These are phyloP conservation scores for Hucho hucho DNA, from an alignment of 2,113 vertebrate genomes.

Conservation along the genomic window DNA sequence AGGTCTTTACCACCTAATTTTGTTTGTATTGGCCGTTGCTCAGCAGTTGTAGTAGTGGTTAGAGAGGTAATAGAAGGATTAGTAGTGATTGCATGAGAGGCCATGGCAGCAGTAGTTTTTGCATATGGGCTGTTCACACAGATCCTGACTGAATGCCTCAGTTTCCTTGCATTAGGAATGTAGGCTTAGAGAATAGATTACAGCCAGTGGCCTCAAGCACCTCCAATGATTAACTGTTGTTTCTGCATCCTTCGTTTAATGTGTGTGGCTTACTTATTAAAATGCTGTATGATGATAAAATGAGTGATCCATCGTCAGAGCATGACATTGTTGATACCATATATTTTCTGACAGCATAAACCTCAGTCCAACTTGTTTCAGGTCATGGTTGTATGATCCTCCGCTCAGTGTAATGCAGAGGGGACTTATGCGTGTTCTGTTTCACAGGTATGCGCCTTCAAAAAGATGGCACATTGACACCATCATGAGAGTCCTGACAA, in stretches of 20 bases:
- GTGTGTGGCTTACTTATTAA: conserved; percentile 13
- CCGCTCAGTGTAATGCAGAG: not conserved
- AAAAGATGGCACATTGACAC: conserved; percentile 99
- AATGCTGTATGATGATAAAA: conserved; percentile 72
- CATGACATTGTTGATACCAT: conserved; percentile 60
- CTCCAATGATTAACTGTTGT: conserved; percentile 2
- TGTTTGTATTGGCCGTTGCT: not conserved
- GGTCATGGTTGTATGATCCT: not conserved
- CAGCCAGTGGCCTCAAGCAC: not conserved
- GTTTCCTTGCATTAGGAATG: not conserved
- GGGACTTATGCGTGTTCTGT: conserved; percentile 33
- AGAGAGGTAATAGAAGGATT: not conserved
- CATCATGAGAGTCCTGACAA: conserved; percentile 97
- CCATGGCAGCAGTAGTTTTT: not conserved
- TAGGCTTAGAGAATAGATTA: not conserved
- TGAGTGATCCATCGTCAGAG: conserved; percentile 77
- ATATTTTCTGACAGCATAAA: conserved; percentile 66
- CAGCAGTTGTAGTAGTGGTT: not conserved
- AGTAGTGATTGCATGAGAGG: too few species aligned
- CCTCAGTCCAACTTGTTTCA: not conserved
- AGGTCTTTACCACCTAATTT: not conserved
- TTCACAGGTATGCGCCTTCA: conserved; percentile 91
- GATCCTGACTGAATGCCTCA: not conserved
- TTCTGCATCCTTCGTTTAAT: not conserved
- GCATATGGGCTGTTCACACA: not conserved